Base-by-base conservation (phyloP, 1,140 invertebrate genomes). In the Chionoecetes opilio region DNA sequence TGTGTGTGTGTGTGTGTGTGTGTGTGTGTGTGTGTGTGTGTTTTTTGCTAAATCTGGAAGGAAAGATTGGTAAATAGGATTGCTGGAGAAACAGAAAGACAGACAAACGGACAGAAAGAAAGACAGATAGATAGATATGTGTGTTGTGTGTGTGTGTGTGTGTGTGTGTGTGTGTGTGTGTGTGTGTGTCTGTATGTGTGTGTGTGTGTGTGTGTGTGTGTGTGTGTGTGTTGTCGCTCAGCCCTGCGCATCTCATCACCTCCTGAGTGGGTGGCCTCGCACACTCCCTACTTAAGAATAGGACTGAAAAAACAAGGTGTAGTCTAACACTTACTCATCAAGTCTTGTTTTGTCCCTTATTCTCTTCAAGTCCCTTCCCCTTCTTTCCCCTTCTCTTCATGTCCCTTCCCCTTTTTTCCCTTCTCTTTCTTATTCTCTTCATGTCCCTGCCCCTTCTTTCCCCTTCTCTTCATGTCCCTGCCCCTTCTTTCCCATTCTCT, bases 171-270 rank as follows among this genome's bases (percentile, higher is more conserved):
- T 32, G 31, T 32, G 31, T 29, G 5, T 87, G 31, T 87, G 85
- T 87, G 85, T 87, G 82, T 85, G 82, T 85, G 82, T 85, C 14
- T 85, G 82, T 85, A n/a, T 85, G 82, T 85, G 82, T 85, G 85
- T 87, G 85, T 87, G 85, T 87, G 85, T 87, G 85, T 87, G 85
- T 87, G 85, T 87, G 85, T 87, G 85, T 87, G 31, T 87, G 86
- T 87, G 38, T 75, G 63, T 75, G 63, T 75, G 63, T 75, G 21
- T 53, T 11, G 11, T 9, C 46, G 46, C 46, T 53, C 63, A n/a
- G 63, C n/a, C n/a, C 0, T 21, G 8, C n/a, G 63, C 21, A 75
- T 75, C 63, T 75, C 63, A n/a, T 75, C 63, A 75, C n/a, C n/a
- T n/a, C 63, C 6, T 21, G 41, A 8, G 41, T 75, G 63, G 21